Conservation (phyloP, 2,797 vertebrate genomes). For the Cuniculus paca region DNA sequence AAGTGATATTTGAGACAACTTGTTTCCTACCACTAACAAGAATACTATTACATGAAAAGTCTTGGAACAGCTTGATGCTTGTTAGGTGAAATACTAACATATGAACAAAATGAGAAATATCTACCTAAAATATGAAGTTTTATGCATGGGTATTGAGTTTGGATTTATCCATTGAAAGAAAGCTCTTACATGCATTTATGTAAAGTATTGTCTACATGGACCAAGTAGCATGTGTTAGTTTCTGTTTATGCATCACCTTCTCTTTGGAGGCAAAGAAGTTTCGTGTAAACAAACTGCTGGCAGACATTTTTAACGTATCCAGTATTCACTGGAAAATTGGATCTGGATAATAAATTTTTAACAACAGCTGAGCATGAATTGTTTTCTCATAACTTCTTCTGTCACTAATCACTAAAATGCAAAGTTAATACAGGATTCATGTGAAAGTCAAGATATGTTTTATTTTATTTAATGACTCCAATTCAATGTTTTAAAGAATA, state of each 20-base stretch:
- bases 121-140: neutral
- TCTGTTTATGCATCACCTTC: neutral
- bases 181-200: neutral
- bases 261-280: neutral
- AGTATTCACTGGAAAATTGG: conserved; percentile 34
- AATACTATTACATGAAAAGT: neutral
- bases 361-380: conserved; percentile 31
- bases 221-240: neutral
- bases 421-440: neutral
- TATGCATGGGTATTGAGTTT: neutral
- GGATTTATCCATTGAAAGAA: neutral
- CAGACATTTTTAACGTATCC: conserved; percentile 50
- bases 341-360: conserved; percentile 67
- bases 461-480: conserved; percentile 1
- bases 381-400: conserved; percentile 44
- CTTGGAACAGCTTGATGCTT: neutral
- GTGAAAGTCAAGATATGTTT: conserved; percentile 38
- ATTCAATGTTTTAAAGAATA: neutral
- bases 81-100: neutral
- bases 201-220: neutral
- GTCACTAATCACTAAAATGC: conserved; percentile 47
- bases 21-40: neutral
- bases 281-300: conserved; percentile 16
- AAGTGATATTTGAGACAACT: neutral
- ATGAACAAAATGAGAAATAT: neutral